Evolutionary conservation across 2,888 invertebrate genomes (phyloP), one percentile per base, ranked within the genome.

Genomic region (Tuta absoluta): DNA sequence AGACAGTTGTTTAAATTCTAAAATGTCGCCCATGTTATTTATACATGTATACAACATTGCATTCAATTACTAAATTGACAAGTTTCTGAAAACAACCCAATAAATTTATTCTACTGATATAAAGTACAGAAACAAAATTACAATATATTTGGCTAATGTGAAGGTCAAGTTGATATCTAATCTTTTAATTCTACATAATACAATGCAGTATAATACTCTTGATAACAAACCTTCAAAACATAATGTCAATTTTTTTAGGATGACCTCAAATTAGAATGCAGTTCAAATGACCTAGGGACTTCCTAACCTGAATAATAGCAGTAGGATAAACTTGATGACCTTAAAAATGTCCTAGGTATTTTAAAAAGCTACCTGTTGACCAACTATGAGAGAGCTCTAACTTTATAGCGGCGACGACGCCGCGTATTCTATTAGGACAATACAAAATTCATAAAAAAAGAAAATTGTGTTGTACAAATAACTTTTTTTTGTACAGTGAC

Each of bases 81-180:
- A 28, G 28, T 28, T 28, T 8, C 33, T 33, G 33, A 33, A 33
- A n/a, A 33, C 10, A 33, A 33, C 10, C 8, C 10, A 10, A 28
- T 4, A 28, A 28, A n/a, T n/a, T n/a, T n/a, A n/a, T n/a, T n/a
- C 28, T 28, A 38, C 11, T 1, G 5, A 41, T 12, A 14, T 14
- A 3, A 14, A 4, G n/a, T 4, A 17, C n/a, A 45, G 17, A n/a
- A 14, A n/a, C 45, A 45, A 41, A 41, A 41, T 14, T 2, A 5
- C 41, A 41, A 12, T 8, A 8, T 33, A 7, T 33, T 33, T 33
- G 33, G 33, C 8, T 8, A 1, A 37, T 17, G 4, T 45, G 45
- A 45, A 45, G 49, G 49, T 49, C 21, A 21, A n/a, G 19, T 5
- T 21, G 21, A 49, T 49, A 19, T 49, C 49, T 49, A 49, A 49